phyloP scores from a whole-genome alignment of 2,888 invertebrate genomes.

The Aromia moschata region DNA sequence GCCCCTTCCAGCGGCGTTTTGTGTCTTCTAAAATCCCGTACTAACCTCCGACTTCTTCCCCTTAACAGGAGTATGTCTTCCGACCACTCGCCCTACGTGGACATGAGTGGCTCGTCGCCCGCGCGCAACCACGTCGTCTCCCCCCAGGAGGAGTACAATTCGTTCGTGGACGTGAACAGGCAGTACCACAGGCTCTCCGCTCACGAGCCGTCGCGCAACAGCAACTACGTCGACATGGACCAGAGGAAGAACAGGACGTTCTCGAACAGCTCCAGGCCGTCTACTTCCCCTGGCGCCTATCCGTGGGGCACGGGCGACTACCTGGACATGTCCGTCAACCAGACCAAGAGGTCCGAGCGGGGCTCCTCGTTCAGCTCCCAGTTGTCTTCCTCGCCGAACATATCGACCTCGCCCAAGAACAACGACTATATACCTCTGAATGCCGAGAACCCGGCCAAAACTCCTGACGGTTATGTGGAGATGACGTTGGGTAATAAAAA shows the following conservation, averaged over 20 bases:
- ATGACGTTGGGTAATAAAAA: conserved; percentile 66
- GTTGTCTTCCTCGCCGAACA: conserved; percentile 39
- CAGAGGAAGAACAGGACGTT: conserved; percentile 31
- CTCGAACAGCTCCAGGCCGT: conserved; percentile 25
- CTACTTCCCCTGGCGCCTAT: conserved; percentile 29
- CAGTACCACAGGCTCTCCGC: conserved; percentile 32
- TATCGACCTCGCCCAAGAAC: conserved; percentile 37
- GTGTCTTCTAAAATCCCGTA: too few species aligned
- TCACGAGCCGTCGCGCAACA: conserved; percentile 29
- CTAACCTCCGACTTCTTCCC: too few species aligned
- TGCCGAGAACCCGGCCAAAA: conserved; percentile 49
- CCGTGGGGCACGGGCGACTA: conserved; percentile 54
- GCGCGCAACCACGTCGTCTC: conserved; percentile 19
- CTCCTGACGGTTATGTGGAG: conserved; percentile 72
- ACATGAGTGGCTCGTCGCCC: conserved; percentile 43
- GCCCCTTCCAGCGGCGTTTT: too few species aligned
- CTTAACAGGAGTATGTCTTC: too few species aligned
- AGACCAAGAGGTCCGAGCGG: conserved; percentile 27
- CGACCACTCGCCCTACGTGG: conserved; percentile 44
- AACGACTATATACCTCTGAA: conserved; percentile 36
- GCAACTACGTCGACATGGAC: conserved; percentile 46
- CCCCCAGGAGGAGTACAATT: conserved; percentile 27
- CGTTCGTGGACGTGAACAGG: conserved; percentile 37
- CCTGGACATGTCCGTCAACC: conserved; percentile 58
- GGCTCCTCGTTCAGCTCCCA: conserved; percentile 38